A percentile compares a stretch with the other conserved stretches of the same genome.
Conservation (phyloP, 2,113 vertebrate genomes). For the Copsychus sechellarum region DNA sequence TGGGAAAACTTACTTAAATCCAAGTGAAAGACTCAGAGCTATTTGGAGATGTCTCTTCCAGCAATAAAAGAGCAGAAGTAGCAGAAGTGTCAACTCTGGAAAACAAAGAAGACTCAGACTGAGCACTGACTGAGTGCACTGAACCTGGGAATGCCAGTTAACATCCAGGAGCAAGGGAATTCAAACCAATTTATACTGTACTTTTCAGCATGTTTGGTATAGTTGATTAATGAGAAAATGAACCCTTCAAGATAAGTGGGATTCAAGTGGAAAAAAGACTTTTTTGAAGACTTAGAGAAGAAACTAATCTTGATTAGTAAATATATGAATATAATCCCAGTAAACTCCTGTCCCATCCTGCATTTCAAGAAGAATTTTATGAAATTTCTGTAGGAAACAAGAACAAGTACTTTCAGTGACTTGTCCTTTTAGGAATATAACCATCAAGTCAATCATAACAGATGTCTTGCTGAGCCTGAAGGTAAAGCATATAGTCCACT, state of each 20-base stretch:
- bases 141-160: not conserved
- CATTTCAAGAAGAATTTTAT: not conserved
- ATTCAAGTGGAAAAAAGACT: not conserved
- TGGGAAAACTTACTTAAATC: conserved; percentile 85
- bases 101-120: not conserved
- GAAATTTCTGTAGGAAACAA: not conserved
- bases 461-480: not conserved
- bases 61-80: not conserved
- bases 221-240: not conserved
- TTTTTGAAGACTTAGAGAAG: not conserved
- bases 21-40: conserved; percentile 70
- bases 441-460: not conserved
- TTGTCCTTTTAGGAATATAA: not conserved
- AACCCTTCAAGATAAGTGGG: not conserved
- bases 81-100: not conserved
- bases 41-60: not conserved
- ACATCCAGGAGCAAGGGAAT: not conserved
- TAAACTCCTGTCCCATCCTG: not conserved
- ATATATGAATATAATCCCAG: not conserved
- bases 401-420: not conserved
- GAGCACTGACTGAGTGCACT: not conserved
- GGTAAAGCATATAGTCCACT: not conserved
- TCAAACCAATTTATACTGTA: not conserved
- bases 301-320: not conserved
- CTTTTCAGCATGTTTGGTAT: not conserved